phyloP scores from a whole-genome alignment of 2,113 vertebrate species.

The Misgurnus anguillicaudatus region DNA sequence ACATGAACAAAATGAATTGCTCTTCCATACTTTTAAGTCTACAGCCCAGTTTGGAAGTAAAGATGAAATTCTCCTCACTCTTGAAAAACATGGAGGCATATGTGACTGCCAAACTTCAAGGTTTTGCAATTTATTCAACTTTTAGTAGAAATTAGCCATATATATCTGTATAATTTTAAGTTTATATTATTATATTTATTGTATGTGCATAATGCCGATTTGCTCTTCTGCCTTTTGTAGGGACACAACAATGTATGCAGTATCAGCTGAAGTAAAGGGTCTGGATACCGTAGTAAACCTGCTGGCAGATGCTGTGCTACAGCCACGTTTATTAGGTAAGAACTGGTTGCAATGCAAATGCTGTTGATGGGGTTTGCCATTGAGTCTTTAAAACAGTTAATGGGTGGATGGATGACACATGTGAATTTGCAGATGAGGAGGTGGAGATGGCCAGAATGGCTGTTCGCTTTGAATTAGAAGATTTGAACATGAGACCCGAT shows the following conservation, averaged over 20 bases:
- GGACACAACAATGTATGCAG: constrained; percentile 96
- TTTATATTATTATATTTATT: no score
- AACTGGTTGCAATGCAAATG: no score
- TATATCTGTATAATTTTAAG: no score
- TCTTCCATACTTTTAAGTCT: constrained; percentile 74
- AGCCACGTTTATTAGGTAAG: constrained; percentile 87
- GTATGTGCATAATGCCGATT: no score
- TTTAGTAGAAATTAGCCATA: neutral
- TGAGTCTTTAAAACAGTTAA: neutral
- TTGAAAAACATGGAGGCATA: constrained; percentile 95
- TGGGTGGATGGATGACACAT: neutral
- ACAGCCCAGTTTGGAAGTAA: constrained; percentile 90
- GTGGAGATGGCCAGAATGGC: constrained; percentile 88
- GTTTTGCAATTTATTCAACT: constrained; percentile 62
- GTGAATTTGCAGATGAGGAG: constrained; percentile 81
- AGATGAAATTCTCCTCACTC: constrained; percentile 90
- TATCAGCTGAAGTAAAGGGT: constrained; percentile 91
- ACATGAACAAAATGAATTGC: neutral
- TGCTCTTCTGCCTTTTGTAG: constrained; percentile 65
- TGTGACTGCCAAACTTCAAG: constrained; percentile 97
- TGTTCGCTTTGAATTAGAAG: constrained; percentile 90
- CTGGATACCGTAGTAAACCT: constrained; percentile 90
- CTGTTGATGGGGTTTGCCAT: neutral
- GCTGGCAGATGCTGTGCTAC: constrained; percentile 87
- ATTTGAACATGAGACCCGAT: constrained; percentile 94